Evolutionary conservation across 2,113 vertebrate genomes (phyloP).

Genomic region (Genyomyrus donnyi): DNA sequence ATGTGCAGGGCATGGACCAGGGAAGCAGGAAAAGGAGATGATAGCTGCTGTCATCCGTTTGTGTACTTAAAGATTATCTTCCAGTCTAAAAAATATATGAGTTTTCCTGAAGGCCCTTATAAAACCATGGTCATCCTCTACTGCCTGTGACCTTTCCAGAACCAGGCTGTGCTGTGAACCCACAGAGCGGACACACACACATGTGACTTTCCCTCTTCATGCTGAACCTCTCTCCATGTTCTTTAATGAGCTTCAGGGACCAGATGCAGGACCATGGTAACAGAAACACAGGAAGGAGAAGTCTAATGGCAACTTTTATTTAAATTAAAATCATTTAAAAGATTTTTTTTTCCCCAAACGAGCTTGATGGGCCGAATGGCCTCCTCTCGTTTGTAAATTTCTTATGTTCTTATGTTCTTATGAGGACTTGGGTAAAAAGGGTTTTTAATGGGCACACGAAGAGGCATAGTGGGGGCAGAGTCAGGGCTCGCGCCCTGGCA

Average conservation of each 20-base stretch:
- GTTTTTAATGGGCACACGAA: too few species aligned
- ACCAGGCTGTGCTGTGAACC: not conserved
- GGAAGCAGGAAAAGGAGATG: too few species aligned
- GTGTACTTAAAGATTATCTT: not conserved
- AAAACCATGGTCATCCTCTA: not conserved
- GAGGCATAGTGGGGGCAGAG: too few species aligned
- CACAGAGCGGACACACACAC: not conserved
- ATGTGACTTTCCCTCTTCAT: not conserved
- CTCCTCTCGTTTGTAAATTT: too few species aligned
- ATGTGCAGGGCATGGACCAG: too few species aligned
- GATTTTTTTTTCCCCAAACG: conserved; percentile 48
- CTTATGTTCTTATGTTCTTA: too few species aligned
- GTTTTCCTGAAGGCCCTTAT: not conserved
- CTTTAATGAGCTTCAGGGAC: not conserved
- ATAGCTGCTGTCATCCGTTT: not conserved
- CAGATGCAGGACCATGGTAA: not conserved
- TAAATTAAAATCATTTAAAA: conserved; percentile 71
- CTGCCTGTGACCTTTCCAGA: not conserved
- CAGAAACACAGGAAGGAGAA: not conserved
- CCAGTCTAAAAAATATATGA: not conserved
- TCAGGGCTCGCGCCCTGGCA: too few species aligned
- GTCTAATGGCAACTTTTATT: conserved; percentile 65
- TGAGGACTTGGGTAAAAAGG: too few species aligned
- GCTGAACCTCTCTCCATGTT: not conserved
- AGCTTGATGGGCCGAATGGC: too few species aligned